Evolutionary conservation across 2,888 invertebrate genomes (phyloP), one percentile per base, ranked within the genome.

Genomic region (Nomada flava): DNA sequence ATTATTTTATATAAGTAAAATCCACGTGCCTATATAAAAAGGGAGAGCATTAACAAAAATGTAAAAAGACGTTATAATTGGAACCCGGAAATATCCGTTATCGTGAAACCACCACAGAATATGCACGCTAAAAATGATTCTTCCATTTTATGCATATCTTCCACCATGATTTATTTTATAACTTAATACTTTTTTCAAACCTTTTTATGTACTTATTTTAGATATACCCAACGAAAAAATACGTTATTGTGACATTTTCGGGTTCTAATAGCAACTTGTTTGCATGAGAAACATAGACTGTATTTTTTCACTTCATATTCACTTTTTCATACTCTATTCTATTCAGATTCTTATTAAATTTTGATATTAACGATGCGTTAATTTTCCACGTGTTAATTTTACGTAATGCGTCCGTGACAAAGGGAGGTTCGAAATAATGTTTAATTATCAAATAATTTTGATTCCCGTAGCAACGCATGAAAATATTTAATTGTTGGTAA

Each of bases 241-340:
- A 65, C 55, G 69, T 74, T 53, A 76, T 23, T 53, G 52, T 76
- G 79, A 87, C 75, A 87, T 71, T 87, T 86, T 79, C 87, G 76
- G 74, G 82, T 81, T 83, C 83, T 81, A 85, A 83, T 76, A 83
- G 86, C 78, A 79, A 86, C 72, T 71, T 78, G 67, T 78, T 87
- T 87, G 79, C 88, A 81, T 87, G 88, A 87, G 86, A 88, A 87
- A 87, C 88, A 87, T 87, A 87, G 84, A 88, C 82, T 87, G 79
- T 87, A 87, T 87, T 87, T 87, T 53, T 87, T 85, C 87, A 87
- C 75, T 85, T 83, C 53, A 74, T 82, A 75, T 79, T 81, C 76
- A 85, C 63, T 79, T 72, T 72, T 82, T 83, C 59, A 78, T 85
- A 80, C 79, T 69, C 57, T 78, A 80, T 64, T 67, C 77, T 86